Conservation (phyloP, 2,113 vertebrate genomes). For the Poecilia latipinna region DNA sequence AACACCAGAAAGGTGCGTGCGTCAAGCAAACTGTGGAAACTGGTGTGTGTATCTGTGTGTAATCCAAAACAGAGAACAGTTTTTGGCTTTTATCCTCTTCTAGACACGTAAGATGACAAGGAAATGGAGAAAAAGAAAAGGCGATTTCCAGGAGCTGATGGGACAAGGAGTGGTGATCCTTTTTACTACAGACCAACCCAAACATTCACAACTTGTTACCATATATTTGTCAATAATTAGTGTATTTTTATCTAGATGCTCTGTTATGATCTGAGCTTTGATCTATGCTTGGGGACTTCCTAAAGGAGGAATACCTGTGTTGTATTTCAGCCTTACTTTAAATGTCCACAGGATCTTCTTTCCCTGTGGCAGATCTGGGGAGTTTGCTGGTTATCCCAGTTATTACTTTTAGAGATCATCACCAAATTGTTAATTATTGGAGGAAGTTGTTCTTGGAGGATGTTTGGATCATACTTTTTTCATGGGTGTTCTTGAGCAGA, state of each 20-base stretch:
- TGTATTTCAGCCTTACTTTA: conserved; percentile 63
- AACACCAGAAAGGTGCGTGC: too few species aligned
- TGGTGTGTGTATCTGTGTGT: conserved; percentile 23
- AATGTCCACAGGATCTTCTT: conserved; percentile 50
- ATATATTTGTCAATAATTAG: conserved; percentile 81
- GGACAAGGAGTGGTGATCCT: conserved; percentile 69
- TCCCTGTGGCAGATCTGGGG: too few species aligned
- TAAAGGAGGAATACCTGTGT: conserved; percentile 67
- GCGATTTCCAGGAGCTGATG: conserved; percentile 75
- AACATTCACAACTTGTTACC: conserved; percentile 77
- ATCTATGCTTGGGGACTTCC: conserved; percentile 78
- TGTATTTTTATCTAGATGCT: conserved; percentile 75
- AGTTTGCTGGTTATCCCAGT: too few species aligned
- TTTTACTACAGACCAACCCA: conserved; percentile 72
- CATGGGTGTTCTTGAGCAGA: too few species aligned
- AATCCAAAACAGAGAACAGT: conserved; percentile 6
- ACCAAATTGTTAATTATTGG: too few species aligned
- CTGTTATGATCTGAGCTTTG: conserved; percentile 76
- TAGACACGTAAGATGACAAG: conserved; percentile 4
- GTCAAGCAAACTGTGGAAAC: too few species aligned
- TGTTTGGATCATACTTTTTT: too few species aligned
- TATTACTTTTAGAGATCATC: too few species aligned
- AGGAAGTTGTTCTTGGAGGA: too few species aligned
- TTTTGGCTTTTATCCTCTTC: conserved; percentile 25
- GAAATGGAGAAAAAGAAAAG: conserved; percentile 19